Conservation (phyloP, 2,113 vertebrate genomes). For the Miniopterus natalensis region DNA sequence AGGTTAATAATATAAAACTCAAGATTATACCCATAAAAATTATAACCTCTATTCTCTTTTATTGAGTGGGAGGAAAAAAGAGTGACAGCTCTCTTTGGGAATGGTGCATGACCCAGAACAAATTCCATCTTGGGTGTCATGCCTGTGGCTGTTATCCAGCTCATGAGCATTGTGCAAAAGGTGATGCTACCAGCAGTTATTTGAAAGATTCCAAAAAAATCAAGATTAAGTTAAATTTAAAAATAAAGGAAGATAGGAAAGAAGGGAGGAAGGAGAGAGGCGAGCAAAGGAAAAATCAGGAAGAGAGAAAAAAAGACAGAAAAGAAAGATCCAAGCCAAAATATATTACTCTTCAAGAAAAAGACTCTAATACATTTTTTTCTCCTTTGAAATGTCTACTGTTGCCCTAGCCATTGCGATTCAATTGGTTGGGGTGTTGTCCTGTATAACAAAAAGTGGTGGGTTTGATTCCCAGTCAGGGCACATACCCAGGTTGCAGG, state of each 20-base stretch:
- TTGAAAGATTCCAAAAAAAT: background rate
- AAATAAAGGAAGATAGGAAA: background rate
- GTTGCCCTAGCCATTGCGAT: background rate
- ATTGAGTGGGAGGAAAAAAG: background rate
- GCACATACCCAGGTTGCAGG: too few species aligned
- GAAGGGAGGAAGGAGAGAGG: background rate
- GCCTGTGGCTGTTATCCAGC: too few species aligned
- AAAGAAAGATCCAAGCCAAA: background rate
- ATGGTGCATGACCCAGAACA: background rate
- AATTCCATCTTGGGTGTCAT: background rate
- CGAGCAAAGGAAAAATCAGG: too few species aligned
- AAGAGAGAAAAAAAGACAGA: too few species aligned
- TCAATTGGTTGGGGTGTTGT: background rate
- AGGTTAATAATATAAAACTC: background rate
- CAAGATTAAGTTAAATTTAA: background rate
- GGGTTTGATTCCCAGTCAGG: background rate
- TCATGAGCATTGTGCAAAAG: background rate
- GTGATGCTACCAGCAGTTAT: background rate
- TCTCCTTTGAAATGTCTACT: background rate
- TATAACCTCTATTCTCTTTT: background rate
- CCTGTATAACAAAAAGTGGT: background rate
- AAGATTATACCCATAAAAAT: background rate
- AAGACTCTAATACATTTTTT: background rate
- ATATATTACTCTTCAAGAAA: background rate
- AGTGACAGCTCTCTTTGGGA: background rate